Evolutionary conservation across 2,888 invertebrate species (phyloP).

Genomic region (Fragum whitleyi): DNA sequence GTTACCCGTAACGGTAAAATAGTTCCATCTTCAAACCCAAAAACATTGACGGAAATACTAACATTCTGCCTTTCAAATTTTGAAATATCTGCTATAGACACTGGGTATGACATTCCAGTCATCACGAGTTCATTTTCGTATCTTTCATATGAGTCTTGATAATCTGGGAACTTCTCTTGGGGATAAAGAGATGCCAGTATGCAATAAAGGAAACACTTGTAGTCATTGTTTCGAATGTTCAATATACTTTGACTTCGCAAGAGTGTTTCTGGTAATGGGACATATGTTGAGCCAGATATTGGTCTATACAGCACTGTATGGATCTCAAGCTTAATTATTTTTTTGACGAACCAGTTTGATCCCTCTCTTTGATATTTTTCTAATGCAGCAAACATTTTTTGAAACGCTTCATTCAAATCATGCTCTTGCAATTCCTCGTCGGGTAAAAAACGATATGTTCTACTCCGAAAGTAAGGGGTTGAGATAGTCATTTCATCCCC

Average conservation of each 20-base stretch:
- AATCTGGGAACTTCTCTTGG: slow-evolving; percentile 20
- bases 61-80: slow-evolving; percentile 45
- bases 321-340: slow-evolving; percentile 45
- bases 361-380: slow-evolving; percentile 50
- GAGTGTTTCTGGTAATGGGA: slow-evolving; percentile 42
- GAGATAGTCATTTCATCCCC: slow-evolving; percentile 27
- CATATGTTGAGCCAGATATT: slow-evolving; percentile 45
- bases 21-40: slow-evolving; percentile 47
- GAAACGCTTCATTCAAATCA: slow-evolving; percentile 46
- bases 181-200: slow-evolving; percentile 53
- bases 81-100: slow-evolving; percentile 35
- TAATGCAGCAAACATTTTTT: slow-evolving; percentile 48
- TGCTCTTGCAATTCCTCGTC: slow-evolving; percentile 28
- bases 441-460: slow-evolving; percentile 21
- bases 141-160: slow-evolving; percentile 28
- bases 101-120: slow-evolving; percentile 46
- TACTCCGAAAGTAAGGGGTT: slow-evolving; percentile 38
- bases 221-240: slow-evolving; percentile 52
- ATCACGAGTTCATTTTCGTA: slow-evolving; percentile 49
- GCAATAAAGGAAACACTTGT: slow-evolving; percentile 54
- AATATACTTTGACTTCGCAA: slow-evolving; percentile 17
- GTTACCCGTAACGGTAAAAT: slow-evolving; percentile 54
- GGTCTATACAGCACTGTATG: slow-evolving; percentile 51
- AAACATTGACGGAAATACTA: slow-evolving; percentile 55
- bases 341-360: slow-evolving; percentile 51